Base-by-base conservation (phyloP, 2,888 invertebrate species). In the Drosophila anomalata region DNA sequence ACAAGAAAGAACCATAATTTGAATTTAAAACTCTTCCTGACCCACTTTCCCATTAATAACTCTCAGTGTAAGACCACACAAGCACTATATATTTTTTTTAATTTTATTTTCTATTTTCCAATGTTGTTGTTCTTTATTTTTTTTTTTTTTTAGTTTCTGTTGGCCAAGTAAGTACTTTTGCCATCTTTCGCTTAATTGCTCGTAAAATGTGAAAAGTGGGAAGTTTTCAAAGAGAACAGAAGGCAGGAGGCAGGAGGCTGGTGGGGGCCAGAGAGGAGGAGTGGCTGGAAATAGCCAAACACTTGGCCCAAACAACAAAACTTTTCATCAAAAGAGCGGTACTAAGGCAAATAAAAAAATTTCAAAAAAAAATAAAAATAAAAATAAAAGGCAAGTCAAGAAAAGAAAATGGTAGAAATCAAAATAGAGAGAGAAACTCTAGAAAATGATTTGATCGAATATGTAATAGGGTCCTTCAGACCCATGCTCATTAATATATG, bases 141-240 rank as follows among this genome's bases (percentile, higher is more conserved):
- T 53, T 65, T 71, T 41, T 52, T 53, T 47, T 72, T 57, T 59
- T 26, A 11, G 36, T 22, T 48, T 62, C 57, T 59, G 61, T 47
- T 48, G 42, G 47, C 65, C 72, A 77, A 84, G 76, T 78, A 77
- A 84, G 76, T 78, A 76, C 78, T 78, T 76, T 76, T 66, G 68
- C 78, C 82, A 68, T 82, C 68, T 87, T 87, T 84, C 76, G 71
- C 79, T 82, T 82, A 82, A 82, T 82, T 82, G 81, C 87, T 81
- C 79, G 82, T 84, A 82, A 82, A 82, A 87, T 84, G 74, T 69
- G 68, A 60, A 77, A 73, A 65, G 66, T 62, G 51, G 26, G 29
- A 39, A 53, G 29, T 66, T 53, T 46, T 56, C 57, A 46, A 75
- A 42, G 55, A 26, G 14, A 14, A 14, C 14, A 14, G 14, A 14